Conservation (phyloP, 2,113 vertebrate species). For the Serilophus lunatus region DNA sequence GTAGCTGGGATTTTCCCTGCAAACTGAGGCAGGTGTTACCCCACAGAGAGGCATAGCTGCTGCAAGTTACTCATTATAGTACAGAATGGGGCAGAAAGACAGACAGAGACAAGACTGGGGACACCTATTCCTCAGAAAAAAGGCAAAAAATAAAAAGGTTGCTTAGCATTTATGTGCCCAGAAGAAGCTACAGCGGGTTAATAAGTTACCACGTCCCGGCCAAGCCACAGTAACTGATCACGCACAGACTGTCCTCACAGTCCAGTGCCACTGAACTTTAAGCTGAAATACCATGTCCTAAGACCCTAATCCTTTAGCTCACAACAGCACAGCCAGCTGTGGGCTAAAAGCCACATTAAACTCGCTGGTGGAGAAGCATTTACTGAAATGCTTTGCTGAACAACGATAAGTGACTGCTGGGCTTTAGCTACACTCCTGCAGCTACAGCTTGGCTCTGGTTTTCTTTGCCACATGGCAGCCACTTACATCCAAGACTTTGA, state of each 20-base stretch:
- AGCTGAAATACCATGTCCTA: background rate
- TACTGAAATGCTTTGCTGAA: slow-evolving; percentile 5
- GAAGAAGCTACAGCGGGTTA: background rate
- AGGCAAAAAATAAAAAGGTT: background rate
- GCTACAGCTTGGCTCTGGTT: background rate
- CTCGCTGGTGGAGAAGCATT: background rate
- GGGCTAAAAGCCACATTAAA: background rate
- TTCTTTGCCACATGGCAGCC: slow-evolving; percentile 35
- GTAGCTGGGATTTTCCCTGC: background rate
- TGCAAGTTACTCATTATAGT: background rate
- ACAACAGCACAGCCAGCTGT: background rate
- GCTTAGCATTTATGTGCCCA: rapidly evolving
- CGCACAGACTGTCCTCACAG: background rate
- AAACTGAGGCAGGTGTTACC: background rate
- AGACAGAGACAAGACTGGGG: background rate
- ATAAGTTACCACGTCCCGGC: background rate
- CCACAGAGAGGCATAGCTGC: background rate
- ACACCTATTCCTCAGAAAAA: rapidly evolving
- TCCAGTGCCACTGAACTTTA: background rate
- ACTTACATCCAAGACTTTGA: background rate
- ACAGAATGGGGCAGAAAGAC: background rate
- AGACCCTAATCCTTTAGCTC: background rate
- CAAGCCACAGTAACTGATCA: background rate
- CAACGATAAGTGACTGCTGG: background rate
- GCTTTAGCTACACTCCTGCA: background rate